Percentiles rank a stretch among this genome's conserved stretches.
Evolutionary conservation across 2,797 vertebrate genomes (phyloP).

Genomic region (Neosilurus mollespiculum): DNA sequence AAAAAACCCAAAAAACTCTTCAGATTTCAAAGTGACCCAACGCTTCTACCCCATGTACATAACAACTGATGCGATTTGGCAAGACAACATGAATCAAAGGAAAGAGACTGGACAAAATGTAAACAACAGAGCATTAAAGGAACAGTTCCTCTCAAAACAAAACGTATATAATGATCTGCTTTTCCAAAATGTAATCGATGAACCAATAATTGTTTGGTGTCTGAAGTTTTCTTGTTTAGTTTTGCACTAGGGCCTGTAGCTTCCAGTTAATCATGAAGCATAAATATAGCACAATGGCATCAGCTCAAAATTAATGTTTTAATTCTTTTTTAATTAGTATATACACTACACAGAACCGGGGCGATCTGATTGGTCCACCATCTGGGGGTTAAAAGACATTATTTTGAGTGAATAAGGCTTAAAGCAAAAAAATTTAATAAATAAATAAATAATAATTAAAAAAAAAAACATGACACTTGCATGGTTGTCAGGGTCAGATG

Average conservation of each 20-base stretch:
- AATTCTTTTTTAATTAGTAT: no score
- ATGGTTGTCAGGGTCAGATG: no score
- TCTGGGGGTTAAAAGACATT: no score
- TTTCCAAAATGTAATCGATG: not conserved
- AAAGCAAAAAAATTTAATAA: no score
- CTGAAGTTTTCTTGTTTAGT: constrained; percentile 7
- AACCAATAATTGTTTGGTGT: not conserved
- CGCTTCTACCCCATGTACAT: not conserved
- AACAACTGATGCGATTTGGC: not conserved
- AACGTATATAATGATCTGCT: not conserved
- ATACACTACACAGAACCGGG: not conserved
- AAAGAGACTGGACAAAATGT: not conserved
- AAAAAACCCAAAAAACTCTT: not conserved
- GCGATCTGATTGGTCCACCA: no score
- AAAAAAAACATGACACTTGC: no score
- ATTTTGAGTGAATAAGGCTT: no score
- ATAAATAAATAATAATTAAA: no score
- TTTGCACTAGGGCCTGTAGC: not conserved
- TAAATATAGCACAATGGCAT: not conserved
- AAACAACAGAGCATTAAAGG: constrained; percentile 12
- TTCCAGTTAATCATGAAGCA: no score
- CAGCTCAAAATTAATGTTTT: not conserved
- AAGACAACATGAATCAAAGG: not conserved
- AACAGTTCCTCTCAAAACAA: not conserved
- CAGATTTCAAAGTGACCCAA: not conserved